phyloP scores from a whole-genome alignment of 2,113 vertebrate species.

The Gasterosteus aculeatus region DNA sequence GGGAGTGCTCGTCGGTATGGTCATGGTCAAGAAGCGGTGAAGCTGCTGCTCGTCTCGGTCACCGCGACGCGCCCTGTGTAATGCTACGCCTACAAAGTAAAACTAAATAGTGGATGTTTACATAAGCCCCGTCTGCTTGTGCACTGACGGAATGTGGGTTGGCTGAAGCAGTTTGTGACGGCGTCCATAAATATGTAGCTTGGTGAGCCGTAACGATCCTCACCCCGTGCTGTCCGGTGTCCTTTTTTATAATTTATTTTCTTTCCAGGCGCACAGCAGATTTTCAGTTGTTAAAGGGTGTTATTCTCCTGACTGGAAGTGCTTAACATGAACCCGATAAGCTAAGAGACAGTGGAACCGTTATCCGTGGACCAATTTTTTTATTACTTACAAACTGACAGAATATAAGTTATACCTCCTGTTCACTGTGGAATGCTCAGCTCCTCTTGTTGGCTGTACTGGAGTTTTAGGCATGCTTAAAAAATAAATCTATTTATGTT shows the following conservation, averaged over 20 bases:
- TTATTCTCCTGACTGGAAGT: constrained; percentile 48
- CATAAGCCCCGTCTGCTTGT: constrained; percentile 64
- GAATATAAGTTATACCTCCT: constrained; percentile 52
- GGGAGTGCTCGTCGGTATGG: constrained; percentile 55
- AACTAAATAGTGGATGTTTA: constrained; percentile 69
- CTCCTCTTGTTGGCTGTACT: constrained; percentile 58
- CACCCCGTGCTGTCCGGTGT: constrained; percentile 43
- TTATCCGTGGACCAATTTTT: constrained; percentile 60
- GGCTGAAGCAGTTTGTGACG: constrained; percentile 41
- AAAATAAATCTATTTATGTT: constrained; percentile 76
- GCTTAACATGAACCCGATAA: constrained; percentile 68
- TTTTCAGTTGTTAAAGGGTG: constrained; percentile 27
- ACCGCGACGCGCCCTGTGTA: constrained; percentile 8
- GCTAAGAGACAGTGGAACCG: constrained; percentile 47
- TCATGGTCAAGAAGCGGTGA: constrained; percentile 64
- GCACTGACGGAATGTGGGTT: constrained; percentile 57
- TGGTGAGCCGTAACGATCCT: constrained; percentile 49
- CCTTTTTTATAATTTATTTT: constrained; percentile 34
- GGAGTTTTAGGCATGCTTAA: constrained; percentile 68
- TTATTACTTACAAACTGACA: constrained; percentile 53
- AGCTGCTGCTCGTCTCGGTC: constrained; percentile 1
- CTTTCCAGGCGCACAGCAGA: constrained; percentile 45
- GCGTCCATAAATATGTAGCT: constrained; percentile 56
- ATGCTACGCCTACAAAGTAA: constrained; percentile 37
- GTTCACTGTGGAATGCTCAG: constrained; percentile 61